A percentile compares a stretch with the other conserved stretches of the same genome.
These are phyloP conservation scores for Allygus modestus DNA, from an alignment of 2,888 invertebrate genomes.

Conservation along the genomic window DNA sequence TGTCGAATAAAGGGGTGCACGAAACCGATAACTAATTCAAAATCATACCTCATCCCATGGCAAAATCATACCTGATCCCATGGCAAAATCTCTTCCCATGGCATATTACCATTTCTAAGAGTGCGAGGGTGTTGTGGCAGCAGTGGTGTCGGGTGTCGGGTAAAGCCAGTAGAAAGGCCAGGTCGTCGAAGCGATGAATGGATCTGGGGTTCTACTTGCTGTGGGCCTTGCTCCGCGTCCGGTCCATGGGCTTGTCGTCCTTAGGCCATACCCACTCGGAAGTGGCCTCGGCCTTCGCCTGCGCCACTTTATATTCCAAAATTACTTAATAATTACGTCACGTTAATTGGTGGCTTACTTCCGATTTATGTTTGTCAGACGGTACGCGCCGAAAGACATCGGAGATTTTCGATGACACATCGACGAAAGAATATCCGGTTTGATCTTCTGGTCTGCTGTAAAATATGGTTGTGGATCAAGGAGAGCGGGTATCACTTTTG, in stretches of 20 bases:
- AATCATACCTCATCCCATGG: no score
- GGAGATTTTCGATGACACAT: neutral
- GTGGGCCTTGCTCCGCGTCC: constrained; percentile 26
- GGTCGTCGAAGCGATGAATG: no score
- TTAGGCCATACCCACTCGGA: constrained; percentile 31
- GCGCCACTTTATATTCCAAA: constrained; percentile 23
- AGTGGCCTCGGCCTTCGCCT: constrained; percentile 15
- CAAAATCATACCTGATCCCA: no score
- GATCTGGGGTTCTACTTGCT: neutral
- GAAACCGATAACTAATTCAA: no score
- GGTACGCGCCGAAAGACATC: neutral
- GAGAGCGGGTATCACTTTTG: neutral
- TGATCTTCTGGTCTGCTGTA: neutral
- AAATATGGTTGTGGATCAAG: constrained; percentile 22
- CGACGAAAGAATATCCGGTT: neutral
- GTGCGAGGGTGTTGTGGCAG: no score
- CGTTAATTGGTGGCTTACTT: neutral
- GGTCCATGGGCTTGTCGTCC: neutral
- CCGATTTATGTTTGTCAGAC: neutral
- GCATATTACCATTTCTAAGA: no score
- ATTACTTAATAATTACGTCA: constrained; percentile 21
- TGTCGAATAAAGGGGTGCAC: no score
- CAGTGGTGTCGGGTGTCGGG: no score
- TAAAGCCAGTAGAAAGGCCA: no score
- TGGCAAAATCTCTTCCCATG: no score